Conservation (phyloP, 1,140 invertebrate genomes). For the Heliconius hermathena region DNA sequence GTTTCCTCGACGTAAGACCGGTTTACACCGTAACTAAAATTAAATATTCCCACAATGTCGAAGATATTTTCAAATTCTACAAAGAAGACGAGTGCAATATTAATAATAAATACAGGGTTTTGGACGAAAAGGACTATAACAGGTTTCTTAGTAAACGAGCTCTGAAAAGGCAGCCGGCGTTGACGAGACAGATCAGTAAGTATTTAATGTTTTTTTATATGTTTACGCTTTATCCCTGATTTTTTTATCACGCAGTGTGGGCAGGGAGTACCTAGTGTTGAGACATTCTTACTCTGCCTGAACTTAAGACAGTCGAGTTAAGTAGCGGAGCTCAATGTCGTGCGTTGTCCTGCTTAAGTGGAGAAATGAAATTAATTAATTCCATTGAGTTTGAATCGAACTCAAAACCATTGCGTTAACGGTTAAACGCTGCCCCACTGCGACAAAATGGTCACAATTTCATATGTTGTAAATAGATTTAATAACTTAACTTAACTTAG, state of each 20-base stretch:
- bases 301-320: too few species aligned
- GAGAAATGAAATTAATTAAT: too few species aligned
- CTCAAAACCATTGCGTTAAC: too few species aligned
- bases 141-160: constrained; percentile 60
- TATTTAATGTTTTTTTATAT: constrained; percentile 22
- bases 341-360: too few species aligned
- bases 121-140: constrained; percentile 57
- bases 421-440: too few species aligned
- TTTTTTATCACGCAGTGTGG: too few species aligned
- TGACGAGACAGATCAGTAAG: constrained; percentile 69
- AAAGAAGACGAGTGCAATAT: constrained; percentile 45
- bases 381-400: too few species aligned
- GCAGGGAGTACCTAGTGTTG: background rate
- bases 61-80: constrained; percentile 62
- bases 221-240: background rate
- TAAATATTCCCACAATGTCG: constrained; percentile 43
- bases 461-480: too few species aligned
- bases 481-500: too few species aligned
- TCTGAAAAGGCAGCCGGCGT: constrained; percentile 53
- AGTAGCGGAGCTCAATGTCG: too few species aligned
- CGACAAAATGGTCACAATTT: too few species aligned
- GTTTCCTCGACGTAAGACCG: constrained; percentile 39
- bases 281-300: too few species aligned
- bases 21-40: constrained; percentile 26
- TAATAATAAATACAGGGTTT: constrained; percentile 41